phyloP scores from a whole-genome alignment of 2,888 invertebrate genomes.

The Callosobruchus maculatus region DNA sequence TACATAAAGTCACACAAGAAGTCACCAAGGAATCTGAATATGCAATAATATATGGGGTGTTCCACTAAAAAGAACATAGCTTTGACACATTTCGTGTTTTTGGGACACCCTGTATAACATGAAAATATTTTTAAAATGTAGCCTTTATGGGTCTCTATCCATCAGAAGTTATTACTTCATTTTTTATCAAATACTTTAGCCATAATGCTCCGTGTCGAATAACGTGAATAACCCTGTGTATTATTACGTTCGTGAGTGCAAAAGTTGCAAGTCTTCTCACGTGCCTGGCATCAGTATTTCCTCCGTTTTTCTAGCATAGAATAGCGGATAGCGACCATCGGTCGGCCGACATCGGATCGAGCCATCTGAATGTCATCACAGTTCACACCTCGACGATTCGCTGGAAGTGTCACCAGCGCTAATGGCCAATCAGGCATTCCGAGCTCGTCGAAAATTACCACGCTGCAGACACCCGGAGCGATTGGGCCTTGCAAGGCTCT shows the following conservation, averaged over 20 bases:
- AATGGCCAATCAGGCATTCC: not conserved
- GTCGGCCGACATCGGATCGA: no score
- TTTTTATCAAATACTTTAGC: no score
- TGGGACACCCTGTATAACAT: no score
- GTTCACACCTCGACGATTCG: not conserved
- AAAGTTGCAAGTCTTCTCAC: not conserved
- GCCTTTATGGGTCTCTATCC: no score
- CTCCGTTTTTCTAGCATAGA: not conserved
- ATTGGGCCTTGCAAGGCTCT: slow-evolving; percentile 22
- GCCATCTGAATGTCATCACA: not conserved
- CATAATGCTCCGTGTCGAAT: no score
- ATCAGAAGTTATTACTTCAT: no score
- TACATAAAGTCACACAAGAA: no score
- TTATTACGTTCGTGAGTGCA: not conserved
- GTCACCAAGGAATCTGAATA: no score
- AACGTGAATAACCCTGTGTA: not conserved
- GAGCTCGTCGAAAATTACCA: not conserved
- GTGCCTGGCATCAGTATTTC: not conserved
- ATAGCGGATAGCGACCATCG: not conserved
- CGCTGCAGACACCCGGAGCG: slow-evolving; percentile 9
- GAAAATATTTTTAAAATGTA: no score
- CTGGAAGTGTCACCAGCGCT: not conserved
- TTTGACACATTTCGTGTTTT: no score
- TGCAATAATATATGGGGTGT: no score
- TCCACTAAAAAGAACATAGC: no score